Evolutionary conservation across 1,140 invertebrate species (phyloP), one percentile per base, ranked within the genome.

Genomic region (Cotesia vestalis): DNA sequence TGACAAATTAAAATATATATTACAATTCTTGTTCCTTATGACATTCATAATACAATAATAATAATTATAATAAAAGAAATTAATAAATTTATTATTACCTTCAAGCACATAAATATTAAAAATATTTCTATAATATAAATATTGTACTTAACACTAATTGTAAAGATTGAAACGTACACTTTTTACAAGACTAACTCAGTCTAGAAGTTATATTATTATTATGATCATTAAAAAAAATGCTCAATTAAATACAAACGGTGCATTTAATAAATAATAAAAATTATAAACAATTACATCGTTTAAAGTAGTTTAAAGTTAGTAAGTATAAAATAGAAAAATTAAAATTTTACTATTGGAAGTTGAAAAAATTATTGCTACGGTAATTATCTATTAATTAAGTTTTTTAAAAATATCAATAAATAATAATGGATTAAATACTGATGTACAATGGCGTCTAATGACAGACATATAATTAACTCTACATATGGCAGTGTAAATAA

Each of bases 401-500:
- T 34, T 63, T 64, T 27, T 27, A 27, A 27, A 27, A 27, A 72
- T 69, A 80, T 83, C 55, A 87, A 85, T 86, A 87, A 87, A 85
- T 85, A 85, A 79, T 81, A 78, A 75, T 75, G 78, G 66, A 70
- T 83, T 86, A 86, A 86, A 87, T 86, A 86, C 84, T 85, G 84
- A 86, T 86, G 77, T 85, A 85, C 84, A 86, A 83, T 81, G 77
- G 83, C 77, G 75, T 38, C 55, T 76, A 60, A 75, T 66, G 17
- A 61, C 62, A 66, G 76, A 74, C 77, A 74, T 75, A 76, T 27
- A 73, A 75, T 64, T 78, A 78, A 75, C 75, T 75, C 72, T 79
- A 77, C 57, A 62, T 79, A 85, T 86, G 84, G 81, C 83, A 85
- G 83, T 85, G 84, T 78, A 78, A 70, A 59, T 51, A 68, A 46